Base-by-base conservation (phyloP, 2,888 invertebrate genomes). In the Drosophila gaucha region DNA sequence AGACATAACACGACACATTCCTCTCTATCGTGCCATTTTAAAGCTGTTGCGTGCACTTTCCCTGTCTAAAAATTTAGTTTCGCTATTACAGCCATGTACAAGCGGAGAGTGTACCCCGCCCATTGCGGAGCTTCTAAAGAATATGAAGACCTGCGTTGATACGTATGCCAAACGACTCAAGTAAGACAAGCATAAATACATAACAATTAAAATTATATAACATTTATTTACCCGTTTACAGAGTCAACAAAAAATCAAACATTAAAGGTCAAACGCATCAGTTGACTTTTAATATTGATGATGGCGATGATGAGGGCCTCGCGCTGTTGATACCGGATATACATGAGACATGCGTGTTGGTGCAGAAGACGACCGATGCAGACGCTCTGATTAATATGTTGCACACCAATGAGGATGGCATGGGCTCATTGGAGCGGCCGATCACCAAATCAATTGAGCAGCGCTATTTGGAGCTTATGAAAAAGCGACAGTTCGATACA, bases 1-100 rank as follows among this genome's bases (percentile, higher is more conserved):
- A 91, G 98, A 98, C 92, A 98, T 98, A 96, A 97, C 98, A n/a
- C 94, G 98, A 16, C 98, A 98, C 93, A 97, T 98, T 92, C 97
- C 98, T 24, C 93, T 98, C 83, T 98, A 98, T 92, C 94, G 96
- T 78, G 95, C 97, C 74, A 95, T 98, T 87, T 92, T 98, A 80
- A 95, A 96, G 78, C 92, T 97, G 71, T 93, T 97, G 67, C 94
- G 98, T 73, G 96, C 97, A 1, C 92, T 95, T 90, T 95, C 95
- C 20, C 92, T 93, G 80, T 95, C 94, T 24, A 88, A 89, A 60
- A 93, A 93, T 77, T 89, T 95, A 57, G 94, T 95, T 3, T 93
- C 94, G 33, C 91, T 96, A 46, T 91, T 96, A 16, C 92, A 95
- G 68, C 95, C 95, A 0, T 92, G 44, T 46, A 59, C 50, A 10